These are phyloP conservation scores for Notospermus geniculatus DNA, from an alignment of 1,140 invertebrate genomes.

Conservation along the genomic window DNA sequence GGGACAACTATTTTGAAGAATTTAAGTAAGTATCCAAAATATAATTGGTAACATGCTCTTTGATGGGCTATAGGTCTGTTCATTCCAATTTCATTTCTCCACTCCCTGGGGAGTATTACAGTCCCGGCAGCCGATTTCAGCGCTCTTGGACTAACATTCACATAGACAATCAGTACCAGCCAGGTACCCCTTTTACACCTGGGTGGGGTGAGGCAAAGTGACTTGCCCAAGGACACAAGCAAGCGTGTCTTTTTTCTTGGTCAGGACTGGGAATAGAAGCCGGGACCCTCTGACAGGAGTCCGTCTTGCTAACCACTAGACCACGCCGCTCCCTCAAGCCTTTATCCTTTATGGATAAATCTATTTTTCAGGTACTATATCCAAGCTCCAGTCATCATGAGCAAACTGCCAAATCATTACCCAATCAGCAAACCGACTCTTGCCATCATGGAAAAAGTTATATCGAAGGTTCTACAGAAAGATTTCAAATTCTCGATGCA, in stretches of 20 bases:
- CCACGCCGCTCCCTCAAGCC: too few species aligned
- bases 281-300: too few species aligned
- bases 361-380: slow-evolving; percentile 43
- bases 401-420: slow-evolving; percentile 37
- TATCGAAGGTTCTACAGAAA: slow-evolving; percentile 30
- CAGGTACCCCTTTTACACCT: too few species aligned
- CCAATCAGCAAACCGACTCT: slow-evolving; percentile 32
- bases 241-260: too few species aligned
- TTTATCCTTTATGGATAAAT: slow-evolving; percentile 3
- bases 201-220: too few species aligned
- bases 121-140: too few species aligned
- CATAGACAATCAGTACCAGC: too few species aligned
- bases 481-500: neutral
- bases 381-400: slow-evolving; percentile 35
- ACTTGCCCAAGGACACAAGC: neutral
- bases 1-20: slow-evolving; percentile 47
- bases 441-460: slow-evolving; percentile 34
- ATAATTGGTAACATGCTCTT: neutral
- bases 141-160: too few species aligned
- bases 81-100: too few species aligned
- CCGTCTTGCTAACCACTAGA: too few species aligned
- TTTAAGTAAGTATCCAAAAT: slow-evolving; percentile 47
- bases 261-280: too few species aligned
- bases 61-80: neutral
- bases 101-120: too few species aligned